phyloP scores from a whole-genome alignment of 2,888 invertebrate species.

The Caenorhabditis sp. region DNA sequence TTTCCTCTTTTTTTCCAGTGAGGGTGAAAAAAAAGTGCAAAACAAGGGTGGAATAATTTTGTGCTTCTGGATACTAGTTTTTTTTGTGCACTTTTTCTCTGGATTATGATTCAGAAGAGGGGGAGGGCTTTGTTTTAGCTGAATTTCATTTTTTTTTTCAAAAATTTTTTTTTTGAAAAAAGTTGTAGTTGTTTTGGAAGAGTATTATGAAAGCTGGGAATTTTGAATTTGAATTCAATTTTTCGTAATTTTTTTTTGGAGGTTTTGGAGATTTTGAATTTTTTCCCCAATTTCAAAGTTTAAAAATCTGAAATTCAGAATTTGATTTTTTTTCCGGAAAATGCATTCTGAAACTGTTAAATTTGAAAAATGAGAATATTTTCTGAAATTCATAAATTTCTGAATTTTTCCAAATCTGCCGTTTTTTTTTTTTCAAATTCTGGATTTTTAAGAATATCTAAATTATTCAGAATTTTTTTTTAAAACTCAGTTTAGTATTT shows the following conservation, averaged over 20 bases:
- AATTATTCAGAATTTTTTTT: constrained; percentile 4
- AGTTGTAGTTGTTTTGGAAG: background rate
- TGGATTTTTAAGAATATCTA: background rate
- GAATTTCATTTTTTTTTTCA: background rate
- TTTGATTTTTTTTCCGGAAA: background rate
- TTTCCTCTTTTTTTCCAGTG: background rate
- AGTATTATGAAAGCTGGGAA: no score
- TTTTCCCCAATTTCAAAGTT: no score
- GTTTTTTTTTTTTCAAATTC: background rate
- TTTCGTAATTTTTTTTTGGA: background rate
- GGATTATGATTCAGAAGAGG: no score
- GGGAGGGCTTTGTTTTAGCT: background rate
- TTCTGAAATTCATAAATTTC: no score
- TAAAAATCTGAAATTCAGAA: no score
- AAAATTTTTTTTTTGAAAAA: no score
- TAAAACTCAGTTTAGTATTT: no score
- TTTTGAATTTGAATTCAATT: constrained; percentile 1
- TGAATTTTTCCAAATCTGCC: background rate
- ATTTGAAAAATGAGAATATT: no score
- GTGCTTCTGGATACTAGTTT: background rate
- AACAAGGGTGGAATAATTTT: constrained; percentile 1
- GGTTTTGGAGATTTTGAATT: background rate
- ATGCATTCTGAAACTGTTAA: no score
- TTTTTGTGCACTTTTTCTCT: background rate
- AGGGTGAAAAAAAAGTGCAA: background rate